Base-by-base conservation (phyloP, 2,797 vertebrate genomes). In the Notolepis coatsorum region DNA sequence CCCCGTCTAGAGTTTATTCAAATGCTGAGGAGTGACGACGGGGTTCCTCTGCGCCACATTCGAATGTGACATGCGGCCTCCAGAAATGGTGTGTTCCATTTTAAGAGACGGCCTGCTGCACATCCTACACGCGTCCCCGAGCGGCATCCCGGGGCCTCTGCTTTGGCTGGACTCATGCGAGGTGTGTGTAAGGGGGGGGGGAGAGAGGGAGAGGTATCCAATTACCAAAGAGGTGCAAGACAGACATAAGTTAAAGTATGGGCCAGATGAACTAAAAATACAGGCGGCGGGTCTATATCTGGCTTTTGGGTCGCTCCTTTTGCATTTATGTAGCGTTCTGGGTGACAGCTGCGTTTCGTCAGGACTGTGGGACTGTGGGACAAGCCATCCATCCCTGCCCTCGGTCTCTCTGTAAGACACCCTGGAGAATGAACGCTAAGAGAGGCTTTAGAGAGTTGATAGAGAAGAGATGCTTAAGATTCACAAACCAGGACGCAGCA, bases 301-400 rank as follows among this genome's bases (percentile, higher is more conserved):
- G 63, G 53, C 25, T 28, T 58, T 35, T 48, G 38, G 31, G 27
- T 56, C 37, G 52, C 25, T 42, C 57, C 20, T 45, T 49, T 20
- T 49, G 57, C 57, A 39, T 39, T 20, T 48, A 21, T 49, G n/a
- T 18, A 27, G 21, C 6, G 30, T 60, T 65, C 25, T 30, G 28
- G 25, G 53, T 21, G 43, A 50, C 62, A 65, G 62, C 62, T 65
- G 62, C 37, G 54, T n/a, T 31, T 53, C 28, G 24, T 65, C 55
- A 50, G 41, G 45, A n/a, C n/a, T n/a, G n/a, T n/a, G n/a, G n/a
- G n/a, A n/a, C n/a, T n/a, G n/a, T n/a, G n/a, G n/a, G n/a, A n/a
- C n/a, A n/a, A n/a, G n/a, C n/a, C n/a, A n/a, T n/a, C n/a, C n/a
- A n/a, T n/a, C n/a, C n/a, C n/a, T n/a, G n/a, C n/a, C n/a, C n/a